Base-by-base conservation (phyloP, 2,113 vertebrate genomes). In the Antechinus flavipes region DNA sequence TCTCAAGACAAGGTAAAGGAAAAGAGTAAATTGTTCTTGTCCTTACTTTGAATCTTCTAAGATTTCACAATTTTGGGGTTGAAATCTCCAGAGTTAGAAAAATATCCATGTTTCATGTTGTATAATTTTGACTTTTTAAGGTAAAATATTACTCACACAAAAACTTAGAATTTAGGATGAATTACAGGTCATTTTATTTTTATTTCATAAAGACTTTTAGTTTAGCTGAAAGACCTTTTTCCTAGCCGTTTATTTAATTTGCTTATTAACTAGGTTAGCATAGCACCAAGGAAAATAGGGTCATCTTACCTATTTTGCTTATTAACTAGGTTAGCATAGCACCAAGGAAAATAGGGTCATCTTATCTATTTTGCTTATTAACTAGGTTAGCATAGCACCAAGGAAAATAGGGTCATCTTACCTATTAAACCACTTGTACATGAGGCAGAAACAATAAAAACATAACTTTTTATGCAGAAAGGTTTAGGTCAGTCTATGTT, bases 1-100 rank as follows among this genome's bases (percentile, higher is more conserved):
- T n/a, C 35, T n/a, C 35, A 76, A 76, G 61, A 19, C 11, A 76
- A 26, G 3, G 30, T 35, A 9, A 56, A 54, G 56, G 91, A 89
- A 91, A 7, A 25, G 54, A 23, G 50, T 52, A 52, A 46, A 1
- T 90, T 14, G 4, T 76, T n/a, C 0, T 90, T 14, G 1, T 76
- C 76, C 46, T 93, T 42, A 47, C 16, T 8, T 93, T 47, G 52
- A 91, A 91, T 26, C 68, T 42, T n/a, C 25, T 54, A 42, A 25
- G 9, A 52, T 56, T 49, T 96, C 49, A 91, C 42, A 54, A 56
- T 68, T 55, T 46, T 1, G 91, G 35, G 50, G 93, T 93, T 84
- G 54, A 93, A 93, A 19, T 35, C 89, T 93, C 47, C 92, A 92
- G 89, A 95, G 93, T 58, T 25, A 54, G 42, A 90, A 3, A 89